Percentiles rank a stretch among this genome's conserved stretches.
These are phyloP conservation scores for Cheiracanthium punctorium DNA, from an alignment of 2,888 invertebrate genomes.

Conservation along the genomic window DNA sequence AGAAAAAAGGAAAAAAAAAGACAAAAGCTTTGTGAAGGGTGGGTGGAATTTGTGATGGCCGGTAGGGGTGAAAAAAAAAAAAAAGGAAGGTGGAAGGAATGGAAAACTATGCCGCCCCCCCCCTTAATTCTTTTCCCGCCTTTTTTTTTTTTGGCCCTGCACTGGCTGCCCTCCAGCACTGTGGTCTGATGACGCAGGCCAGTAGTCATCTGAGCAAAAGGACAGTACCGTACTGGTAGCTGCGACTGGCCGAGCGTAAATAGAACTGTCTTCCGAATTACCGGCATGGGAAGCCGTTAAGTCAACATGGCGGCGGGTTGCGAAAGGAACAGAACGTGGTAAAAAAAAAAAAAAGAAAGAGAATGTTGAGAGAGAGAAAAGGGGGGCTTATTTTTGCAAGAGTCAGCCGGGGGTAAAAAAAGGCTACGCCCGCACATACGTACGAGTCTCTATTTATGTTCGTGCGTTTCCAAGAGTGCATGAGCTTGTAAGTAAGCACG, in stretches of 20 bases:
- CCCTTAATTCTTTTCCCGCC: slow-evolving; percentile 28
- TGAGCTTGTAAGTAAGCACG: not conserved
- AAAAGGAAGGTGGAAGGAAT: not conserved
- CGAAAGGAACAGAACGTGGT: not conserved
- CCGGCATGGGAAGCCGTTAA: slow-evolving; percentile 40
- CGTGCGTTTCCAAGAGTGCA: slow-evolving; percentile 2
- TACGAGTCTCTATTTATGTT: not conserved
- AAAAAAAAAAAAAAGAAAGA: not conserved
- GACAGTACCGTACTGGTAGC: slow-evolving; percentile 28
- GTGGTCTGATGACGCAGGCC: slow-evolving; percentile 30
- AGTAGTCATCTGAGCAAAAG: not conserved
- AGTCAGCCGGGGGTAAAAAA: slow-evolving; percentile 1
- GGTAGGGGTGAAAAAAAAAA: slow-evolving; percentile 31
- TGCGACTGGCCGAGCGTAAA: slow-evolving; percentile 60
- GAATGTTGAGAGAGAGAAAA: not conserved
- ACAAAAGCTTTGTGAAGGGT: slow-evolving; percentile 27
- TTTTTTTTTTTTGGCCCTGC: slow-evolving; percentile 17
- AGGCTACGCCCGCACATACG: not conserved
- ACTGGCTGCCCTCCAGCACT: slow-evolving; percentile 62
- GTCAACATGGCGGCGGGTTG: slow-evolving; percentile 57
- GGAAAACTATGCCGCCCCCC: slow-evolving; percentile 11
- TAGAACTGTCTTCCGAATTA: slow-evolving; percentile 43
- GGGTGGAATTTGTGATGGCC: slow-evolving; percentile 51
- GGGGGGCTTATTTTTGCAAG: slow-evolving; percentile 15
- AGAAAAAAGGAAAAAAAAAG: slow-evolving; percentile 13